Evolutionary conservation across 2,797 vertebrate genomes (phyloP).

Genomic region (Sebastes glaucus): DNA sequence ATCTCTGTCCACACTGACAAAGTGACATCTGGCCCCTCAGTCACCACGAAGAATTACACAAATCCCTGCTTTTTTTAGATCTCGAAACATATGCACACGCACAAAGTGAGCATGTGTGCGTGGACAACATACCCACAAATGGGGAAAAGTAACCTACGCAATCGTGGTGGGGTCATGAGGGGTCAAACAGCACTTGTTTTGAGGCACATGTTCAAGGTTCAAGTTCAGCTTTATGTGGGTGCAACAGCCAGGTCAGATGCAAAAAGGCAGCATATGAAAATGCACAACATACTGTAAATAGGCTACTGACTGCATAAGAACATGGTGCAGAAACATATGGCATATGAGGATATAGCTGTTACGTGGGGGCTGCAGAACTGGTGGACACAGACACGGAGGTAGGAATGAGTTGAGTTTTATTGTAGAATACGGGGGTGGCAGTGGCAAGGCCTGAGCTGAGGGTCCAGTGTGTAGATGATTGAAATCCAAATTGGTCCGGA

Average conservation of each 20-base stretch:
- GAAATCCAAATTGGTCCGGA: too few relatives aligned
- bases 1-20: constrained; percentile 51
- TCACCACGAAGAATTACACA: constrained; percentile 14
- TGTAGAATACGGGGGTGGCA: too few relatives aligned
- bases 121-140: neutral
- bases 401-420: neutral
- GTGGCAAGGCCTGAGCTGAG: too few relatives aligned
- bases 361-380: neutral
- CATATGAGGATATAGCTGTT: neutral
- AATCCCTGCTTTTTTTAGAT: neutral
- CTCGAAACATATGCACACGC: neutral
- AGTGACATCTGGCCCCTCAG: constrained; percentile 46
- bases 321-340: neutral
- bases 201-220: neutral
- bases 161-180: neutral
- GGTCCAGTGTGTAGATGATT: too few relatives aligned
- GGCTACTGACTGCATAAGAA: neutral
- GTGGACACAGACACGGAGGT: neutral
- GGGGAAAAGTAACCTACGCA: neutral
- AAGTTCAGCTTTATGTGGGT: neutral
- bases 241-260: too few relatives aligned
- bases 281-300: neutral
- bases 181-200: neutral
- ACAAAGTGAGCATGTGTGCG: neutral
- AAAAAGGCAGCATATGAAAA: neutral